Evolutionary conservation across 1,140 invertebrate species (phyloP).

Genomic region (Teleopsis dalmanni): DNA sequence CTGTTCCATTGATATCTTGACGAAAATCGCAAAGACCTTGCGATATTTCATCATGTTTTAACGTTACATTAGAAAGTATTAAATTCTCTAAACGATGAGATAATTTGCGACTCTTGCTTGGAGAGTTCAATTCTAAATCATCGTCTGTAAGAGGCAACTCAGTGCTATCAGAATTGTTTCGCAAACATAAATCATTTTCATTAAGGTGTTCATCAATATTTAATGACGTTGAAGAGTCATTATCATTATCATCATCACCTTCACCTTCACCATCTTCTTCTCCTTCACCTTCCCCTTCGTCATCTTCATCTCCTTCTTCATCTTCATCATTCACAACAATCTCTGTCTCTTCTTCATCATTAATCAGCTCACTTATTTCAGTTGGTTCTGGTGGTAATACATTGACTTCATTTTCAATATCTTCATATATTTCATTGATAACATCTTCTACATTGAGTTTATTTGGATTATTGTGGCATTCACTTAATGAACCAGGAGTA

Average conservation of each 20-base stretch:
- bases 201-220: constrained; percentile 26
- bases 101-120: constrained; percentile 29
- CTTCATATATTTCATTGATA: constrained; percentile 20
- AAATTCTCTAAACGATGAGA: constrained; percentile 31
- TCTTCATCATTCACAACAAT: not conserved
- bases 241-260: constrained; percentile 29
- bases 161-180: too few species aligned
- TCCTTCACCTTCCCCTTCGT: constrained; percentile 9
- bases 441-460: constrained; percentile 14
- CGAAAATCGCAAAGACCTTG: constrained; percentile 34
- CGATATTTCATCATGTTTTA: constrained; percentile 25
- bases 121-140: constrained; percentile 11
- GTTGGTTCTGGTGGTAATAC: too few species aligned
- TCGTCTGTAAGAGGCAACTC: constrained; percentile 4
- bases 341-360: not conserved
- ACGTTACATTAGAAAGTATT: constrained; percentile 22
- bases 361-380: too few species aligned
- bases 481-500: constrained; percentile 11
- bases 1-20: constrained; percentile 30
- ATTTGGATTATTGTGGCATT: constrained; percentile 18
- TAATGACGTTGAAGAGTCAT: too few species aligned
- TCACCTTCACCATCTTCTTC: constrained; percentile 6
- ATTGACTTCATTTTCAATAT: constrained; percentile 10
- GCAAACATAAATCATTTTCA: constrained; percentile 23
- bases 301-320: constrained; percentile 12